These are phyloP conservation scores for Neomonachus schauinslandi DNA, from an alignment of 2,113 vertebrate species.

Conservation along the genomic window DNA sequence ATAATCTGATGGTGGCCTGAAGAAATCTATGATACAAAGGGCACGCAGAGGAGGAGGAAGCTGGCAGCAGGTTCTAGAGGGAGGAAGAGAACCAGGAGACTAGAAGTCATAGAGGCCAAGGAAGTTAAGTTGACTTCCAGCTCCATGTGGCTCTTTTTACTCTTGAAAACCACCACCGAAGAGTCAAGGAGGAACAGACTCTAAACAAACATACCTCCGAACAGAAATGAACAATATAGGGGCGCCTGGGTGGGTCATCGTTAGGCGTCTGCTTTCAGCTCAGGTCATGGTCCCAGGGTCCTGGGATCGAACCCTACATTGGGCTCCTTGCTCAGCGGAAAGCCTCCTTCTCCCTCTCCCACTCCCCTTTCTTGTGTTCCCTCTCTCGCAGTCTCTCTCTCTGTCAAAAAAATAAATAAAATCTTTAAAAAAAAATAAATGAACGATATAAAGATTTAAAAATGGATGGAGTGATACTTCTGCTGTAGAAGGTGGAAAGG, in stretches of 20 bases:
- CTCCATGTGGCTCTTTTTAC: background rate
- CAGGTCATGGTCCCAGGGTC: too few species aligned
- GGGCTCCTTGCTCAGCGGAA: too few species aligned
- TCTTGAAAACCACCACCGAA: background rate
- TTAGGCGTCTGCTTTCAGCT: too few species aligned
- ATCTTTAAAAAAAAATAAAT: background rate
- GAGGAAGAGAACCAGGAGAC: background rate
- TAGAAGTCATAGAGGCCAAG: background rate
- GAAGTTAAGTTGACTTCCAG: background rate
- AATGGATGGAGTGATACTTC: background rate
- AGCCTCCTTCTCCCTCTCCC: too few species aligned
- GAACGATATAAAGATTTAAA: background rate
- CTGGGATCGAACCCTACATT: too few species aligned
- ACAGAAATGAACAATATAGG: too few species aligned
- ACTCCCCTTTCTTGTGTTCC: too few species aligned
- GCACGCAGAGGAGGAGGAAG: background rate
- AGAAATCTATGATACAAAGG: background rate
- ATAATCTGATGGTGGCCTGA: background rate
- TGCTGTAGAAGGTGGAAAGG: background rate
- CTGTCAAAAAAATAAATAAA: too few species aligned
- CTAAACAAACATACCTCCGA: too few species aligned
- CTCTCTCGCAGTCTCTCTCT: too few species aligned
- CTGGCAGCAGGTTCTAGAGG: background rate
- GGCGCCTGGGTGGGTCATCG: too few species aligned
- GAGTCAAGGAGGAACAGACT: too few species aligned